These are phyloP conservation scores for Dinothrombium tinctorium DNA, from an alignment of 1,140 invertebrate species.

Conservation along the genomic window DNA sequence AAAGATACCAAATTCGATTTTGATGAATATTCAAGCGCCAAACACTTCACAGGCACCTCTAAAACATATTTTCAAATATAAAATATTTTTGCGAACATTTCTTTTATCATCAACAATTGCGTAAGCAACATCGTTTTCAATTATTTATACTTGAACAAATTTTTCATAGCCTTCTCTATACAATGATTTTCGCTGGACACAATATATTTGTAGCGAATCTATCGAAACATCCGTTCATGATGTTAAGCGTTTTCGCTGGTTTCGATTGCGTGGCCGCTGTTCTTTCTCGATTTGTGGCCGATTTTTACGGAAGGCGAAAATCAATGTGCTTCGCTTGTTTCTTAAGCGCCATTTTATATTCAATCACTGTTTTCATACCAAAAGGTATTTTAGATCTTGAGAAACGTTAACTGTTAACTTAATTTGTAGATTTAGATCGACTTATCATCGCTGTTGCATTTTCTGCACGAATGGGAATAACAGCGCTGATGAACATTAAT, in stretches of 20 bases:
- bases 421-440: neutral
- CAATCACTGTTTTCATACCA: neutral
- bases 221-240: constrained; percentile 7
- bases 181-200: constrained; percentile 4
- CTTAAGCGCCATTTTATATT: neutral
- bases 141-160: neutral
- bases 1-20: constrained; percentile 34
- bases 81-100: neutral
- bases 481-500: constrained; percentile 66
- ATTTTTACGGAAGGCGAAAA: constrained; percentile 5
- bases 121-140: neutral
- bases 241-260: constrained; percentile 3
- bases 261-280: constrained; percentile 5
- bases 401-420: neutral
- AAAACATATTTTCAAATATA: neutral
- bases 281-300: constrained; percentile 4
- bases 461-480: constrained; percentile 50
- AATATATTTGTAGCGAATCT: constrained; percentile 9
- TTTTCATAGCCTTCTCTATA: neutral
- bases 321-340: neutral
- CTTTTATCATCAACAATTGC: too few relatives aligned
- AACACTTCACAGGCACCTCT: neutral
- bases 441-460: neutral
- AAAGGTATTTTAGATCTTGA: neutral
- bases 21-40: neutral